These are phyloP conservation scores for Brachyopa scutellaris DNA, from an alignment of 2,888 invertebrate species.

Conservation along the genomic window DNA sequence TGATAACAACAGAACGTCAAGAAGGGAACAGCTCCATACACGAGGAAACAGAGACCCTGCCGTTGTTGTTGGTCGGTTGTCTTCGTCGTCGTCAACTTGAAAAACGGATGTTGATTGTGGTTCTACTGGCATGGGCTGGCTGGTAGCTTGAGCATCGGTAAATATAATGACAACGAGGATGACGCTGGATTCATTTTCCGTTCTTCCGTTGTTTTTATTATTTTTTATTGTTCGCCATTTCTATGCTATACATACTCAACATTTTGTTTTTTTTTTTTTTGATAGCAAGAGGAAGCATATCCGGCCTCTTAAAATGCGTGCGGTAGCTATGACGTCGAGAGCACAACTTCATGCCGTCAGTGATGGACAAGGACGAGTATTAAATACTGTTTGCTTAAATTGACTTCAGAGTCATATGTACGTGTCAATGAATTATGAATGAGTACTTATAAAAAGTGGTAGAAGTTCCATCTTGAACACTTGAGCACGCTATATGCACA, in stretches of 20 bases:
- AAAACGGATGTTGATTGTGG: constrained; percentile 38
- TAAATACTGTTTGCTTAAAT: not conserved
- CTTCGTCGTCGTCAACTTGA: constrained; percentile 23
- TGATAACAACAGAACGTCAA: not conserved
- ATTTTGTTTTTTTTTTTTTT: constrained; percentile 21
- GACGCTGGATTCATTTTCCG: constrained; percentile 9
- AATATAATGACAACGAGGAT: constrained; percentile 25
- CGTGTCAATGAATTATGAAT: not conserved
- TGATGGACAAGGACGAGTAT: constrained; percentile 12
- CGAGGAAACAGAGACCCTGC: too few species aligned
- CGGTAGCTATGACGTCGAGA: constrained; percentile 21
- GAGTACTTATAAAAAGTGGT: not conserved
- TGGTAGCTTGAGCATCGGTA: constrained; percentile 13
- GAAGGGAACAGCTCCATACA: not conserved
- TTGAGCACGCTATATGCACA: too few species aligned
- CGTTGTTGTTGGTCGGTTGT: not conserved
- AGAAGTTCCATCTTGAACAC: too few species aligned
- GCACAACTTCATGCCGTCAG: constrained; percentile 18
- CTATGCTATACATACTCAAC: too few species aligned
- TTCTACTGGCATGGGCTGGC: constrained; percentile 17
- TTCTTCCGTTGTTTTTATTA: not conserved
- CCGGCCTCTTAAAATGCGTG: constrained; percentile 58
- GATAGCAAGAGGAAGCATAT: constrained; percentile 56
- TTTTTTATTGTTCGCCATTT: too few species aligned
- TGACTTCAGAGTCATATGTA: not conserved